Evolutionary conservation across 2,797 vertebrate species (phyloP).

Genomic region (Novumbra hubbsi): DNA sequence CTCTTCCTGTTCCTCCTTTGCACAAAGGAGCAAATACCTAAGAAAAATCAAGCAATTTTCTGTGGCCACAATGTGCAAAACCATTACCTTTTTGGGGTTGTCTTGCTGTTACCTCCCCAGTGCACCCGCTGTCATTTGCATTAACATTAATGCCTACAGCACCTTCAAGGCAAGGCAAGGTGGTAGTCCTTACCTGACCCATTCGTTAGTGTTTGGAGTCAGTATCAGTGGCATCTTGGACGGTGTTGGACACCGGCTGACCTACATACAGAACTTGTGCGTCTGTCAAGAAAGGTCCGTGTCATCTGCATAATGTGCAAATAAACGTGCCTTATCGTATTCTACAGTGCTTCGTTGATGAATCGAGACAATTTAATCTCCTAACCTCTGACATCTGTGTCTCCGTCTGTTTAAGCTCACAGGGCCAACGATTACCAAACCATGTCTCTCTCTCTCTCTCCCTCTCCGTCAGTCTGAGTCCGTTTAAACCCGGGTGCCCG

Average conservation of each 20-base stretch:
- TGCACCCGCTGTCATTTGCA: too few species aligned
- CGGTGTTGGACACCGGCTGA: neutral
- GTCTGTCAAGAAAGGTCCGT: neutral
- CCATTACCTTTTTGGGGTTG: too few species aligned
- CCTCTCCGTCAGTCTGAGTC: neutral
- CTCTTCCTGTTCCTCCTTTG: too few species aligned
- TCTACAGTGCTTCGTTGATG: neutral
- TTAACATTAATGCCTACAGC: too few species aligned
- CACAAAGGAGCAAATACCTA: too few species aligned
- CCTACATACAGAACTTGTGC: neutral
- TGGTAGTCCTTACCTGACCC: too few species aligned
- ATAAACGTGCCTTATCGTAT: neutral
- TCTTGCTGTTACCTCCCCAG: too few species aligned
- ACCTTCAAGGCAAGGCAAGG: too few species aligned
- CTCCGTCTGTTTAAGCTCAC: conserved; percentile 2
- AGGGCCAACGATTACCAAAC: neutral
- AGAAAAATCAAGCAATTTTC: too few species aligned
- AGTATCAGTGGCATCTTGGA: neutral
- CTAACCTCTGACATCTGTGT: neutral
- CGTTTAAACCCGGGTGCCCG: neutral
- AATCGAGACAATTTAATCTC: neutral
- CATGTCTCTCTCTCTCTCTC: neutral
- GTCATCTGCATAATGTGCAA: neutral
- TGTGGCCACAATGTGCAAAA: too few species aligned
- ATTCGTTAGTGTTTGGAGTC: neutral